These are phyloP conservation scores for Acromyrmex charruanus DNA, from an alignment of 1,140 invertebrate genomes.

Conservation along the genomic window DNA sequence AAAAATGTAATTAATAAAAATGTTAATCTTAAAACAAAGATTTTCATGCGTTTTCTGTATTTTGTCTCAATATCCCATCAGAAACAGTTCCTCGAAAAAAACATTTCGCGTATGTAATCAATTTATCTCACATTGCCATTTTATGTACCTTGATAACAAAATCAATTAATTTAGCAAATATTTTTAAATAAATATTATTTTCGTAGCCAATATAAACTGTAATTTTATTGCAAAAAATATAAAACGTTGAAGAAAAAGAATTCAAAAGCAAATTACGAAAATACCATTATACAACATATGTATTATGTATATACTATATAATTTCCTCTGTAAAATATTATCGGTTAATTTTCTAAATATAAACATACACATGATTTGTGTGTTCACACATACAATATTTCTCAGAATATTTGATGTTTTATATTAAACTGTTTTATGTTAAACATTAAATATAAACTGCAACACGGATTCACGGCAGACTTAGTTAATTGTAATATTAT, in stretches of 20 bases:
- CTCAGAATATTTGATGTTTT: background rate
- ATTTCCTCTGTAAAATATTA: background rate
- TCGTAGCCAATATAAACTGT: background rate
- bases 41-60: no score
- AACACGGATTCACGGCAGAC: background rate
- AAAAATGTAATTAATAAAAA: no score
- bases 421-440: background rate
- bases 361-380: background rate
- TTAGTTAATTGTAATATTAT: slow-evolving; percentile 1
- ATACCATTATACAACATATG: no score
- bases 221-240: background rate
- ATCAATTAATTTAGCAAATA: no score
- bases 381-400: no score
- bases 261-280: background rate
- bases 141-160: no score
- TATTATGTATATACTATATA: no score
- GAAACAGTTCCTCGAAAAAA: no score
- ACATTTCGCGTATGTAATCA: no score
- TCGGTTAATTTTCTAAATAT: background rate
- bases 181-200: background rate
- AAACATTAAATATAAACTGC: slow-evolving; percentile 5
- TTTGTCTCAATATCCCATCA: no score
- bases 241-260: background rate
- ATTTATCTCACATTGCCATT: no score
- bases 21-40: no score